phyloP scores from a whole-genome alignment of 2,797 vertebrate genomes.

The Galago senegalensis region DNA sequence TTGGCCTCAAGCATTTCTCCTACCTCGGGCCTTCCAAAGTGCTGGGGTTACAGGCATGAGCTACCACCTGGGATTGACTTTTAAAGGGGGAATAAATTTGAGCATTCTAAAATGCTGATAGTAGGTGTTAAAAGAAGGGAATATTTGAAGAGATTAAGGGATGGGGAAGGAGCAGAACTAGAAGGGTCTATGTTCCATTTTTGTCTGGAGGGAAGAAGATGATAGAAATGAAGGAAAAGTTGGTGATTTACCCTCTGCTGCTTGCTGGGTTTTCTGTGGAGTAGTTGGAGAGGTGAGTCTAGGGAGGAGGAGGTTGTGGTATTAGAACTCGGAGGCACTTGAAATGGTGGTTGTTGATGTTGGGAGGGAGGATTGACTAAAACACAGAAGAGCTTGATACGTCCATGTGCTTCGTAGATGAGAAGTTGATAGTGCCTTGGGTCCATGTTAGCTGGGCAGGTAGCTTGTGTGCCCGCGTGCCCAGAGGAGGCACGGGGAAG shows the following conservation, averaged over 20 bases:
- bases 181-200: background rate
- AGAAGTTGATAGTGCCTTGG: background rate
- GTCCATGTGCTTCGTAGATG: too few relatives aligned
- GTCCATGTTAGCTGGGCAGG: background rate
- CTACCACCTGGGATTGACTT: background rate
- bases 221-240: background rate
- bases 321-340: background rate
- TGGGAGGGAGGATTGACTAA: background rate
- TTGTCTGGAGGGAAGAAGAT: background rate
- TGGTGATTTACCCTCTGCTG: background rate
- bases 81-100: background rate
- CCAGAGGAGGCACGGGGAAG: accelerated
- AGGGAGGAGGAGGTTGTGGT: background rate
- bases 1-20: background rate
- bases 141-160: background rate
- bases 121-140: background rate
- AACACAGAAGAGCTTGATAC: background rate
- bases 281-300: too few relatives aligned
- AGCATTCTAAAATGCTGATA: background rate
- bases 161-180: background rate
- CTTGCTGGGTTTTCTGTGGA: background rate
- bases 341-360: background rate
- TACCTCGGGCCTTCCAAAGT: background rate
- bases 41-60: background rate
- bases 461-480: too few relatives aligned